Evolutionary conservation across 2,888 invertebrate species (phyloP), one percentile per base, ranked within the genome.

Genomic region (Acronicta psi): DNA sequence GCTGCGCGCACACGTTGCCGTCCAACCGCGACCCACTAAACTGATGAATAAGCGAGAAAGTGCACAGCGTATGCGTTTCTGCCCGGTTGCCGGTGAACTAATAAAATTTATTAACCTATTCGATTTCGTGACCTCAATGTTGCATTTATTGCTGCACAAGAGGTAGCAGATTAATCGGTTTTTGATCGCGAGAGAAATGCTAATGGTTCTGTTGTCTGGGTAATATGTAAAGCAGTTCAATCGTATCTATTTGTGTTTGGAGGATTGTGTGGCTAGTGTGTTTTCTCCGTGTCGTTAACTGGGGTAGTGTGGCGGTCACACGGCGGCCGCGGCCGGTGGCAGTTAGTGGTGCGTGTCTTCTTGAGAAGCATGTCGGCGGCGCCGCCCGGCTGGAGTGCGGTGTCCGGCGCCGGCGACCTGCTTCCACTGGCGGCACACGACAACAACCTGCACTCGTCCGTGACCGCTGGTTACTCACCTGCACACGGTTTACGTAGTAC

Each of bases 1-100:
- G 71, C 70, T 29, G 62, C 59, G 18, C 20, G 43, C 60, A 41
- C 54, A 60, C 77, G 75, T 74, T 73, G 79, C 78, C 82, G 77
- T 82, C 80, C 81, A 78, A 77, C 79, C 77, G 80, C 84, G 90
- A 90, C 92, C 92, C 85, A 92, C 90, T 88, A 86, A 88, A 82
- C 80, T 84, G 85, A 86, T 87, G 85, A 87, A 88, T 87, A 87
- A 86, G 85, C 86, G 89, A 86, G 91, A 92, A 91, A 90, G 89
- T 89, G 83, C 80, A 80, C 66, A 46, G 11, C 65, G 56, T 47
- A 66, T 69, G 69, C 62, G 67, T 51, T 73, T 68, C 67, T 58
- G 62, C 75, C 74, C 69, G 61, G 82, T 71, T 83, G 79, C 80
- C 74, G 64, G 62, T 77, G 73, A 66, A 80, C 69, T 67, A 65